Percentiles rank a stretch among this genome's conserved stretches.
phyloP scores from a whole-genome alignment of 2,888 invertebrate genomes.

The Malthinus flaveolus region DNA sequence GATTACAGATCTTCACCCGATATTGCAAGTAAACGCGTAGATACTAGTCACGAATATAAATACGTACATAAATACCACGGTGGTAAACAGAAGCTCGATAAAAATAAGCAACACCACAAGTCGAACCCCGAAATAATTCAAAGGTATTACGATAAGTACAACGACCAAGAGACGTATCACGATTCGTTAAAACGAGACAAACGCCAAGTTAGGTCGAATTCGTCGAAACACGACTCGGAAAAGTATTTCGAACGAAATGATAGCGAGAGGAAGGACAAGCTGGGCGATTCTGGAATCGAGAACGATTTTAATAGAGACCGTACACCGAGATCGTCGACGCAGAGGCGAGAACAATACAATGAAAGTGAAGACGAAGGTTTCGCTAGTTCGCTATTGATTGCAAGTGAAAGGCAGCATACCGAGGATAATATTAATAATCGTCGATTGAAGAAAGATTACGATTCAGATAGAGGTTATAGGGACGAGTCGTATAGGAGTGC shows the following conservation, averaged over 20 bases:
- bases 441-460: slow-evolving; percentile 36
- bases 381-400: slow-evolving; percentile 69
- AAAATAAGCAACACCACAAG: slow-evolving; percentile 60
- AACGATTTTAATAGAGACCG: slow-evolving; percentile 75
- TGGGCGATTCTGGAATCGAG: slow-evolving; percentile 80
- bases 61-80: slow-evolving; percentile 36
- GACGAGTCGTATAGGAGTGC: slow-evolving; percentile 54
- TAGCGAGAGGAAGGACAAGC: slow-evolving; percentile 61
- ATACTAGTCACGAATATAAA: slow-evolving; percentile 45
- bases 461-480: slow-evolving; percentile 42
- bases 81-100: slow-evolving; percentile 40
- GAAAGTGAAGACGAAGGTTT: slow-evolving; percentile 74
- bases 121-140: slow-evolving; percentile 66
- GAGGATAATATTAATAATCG: slow-evolving; percentile 61
- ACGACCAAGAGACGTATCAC: slow-evolving; percentile 57
- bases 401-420: slow-evolving; percentile 74
- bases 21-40: slow-evolving; percentile 47
- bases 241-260: slow-evolving; percentile 56
- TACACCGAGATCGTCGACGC: slow-evolving; percentile 33
- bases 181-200: slow-evolving; percentile 66
- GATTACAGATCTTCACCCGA: slow-evolving; percentile 65
- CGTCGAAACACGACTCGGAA: slow-evolving; percentile 47
- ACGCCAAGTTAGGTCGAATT: slow-evolving; percentile 53
- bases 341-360: slow-evolving; percentile 49
- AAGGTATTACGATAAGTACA: slow-evolving; percentile 54